Base-by-base conservation (phyloP, 2,888 invertebrate species). In the Eretmocerus hayati region DNA sequence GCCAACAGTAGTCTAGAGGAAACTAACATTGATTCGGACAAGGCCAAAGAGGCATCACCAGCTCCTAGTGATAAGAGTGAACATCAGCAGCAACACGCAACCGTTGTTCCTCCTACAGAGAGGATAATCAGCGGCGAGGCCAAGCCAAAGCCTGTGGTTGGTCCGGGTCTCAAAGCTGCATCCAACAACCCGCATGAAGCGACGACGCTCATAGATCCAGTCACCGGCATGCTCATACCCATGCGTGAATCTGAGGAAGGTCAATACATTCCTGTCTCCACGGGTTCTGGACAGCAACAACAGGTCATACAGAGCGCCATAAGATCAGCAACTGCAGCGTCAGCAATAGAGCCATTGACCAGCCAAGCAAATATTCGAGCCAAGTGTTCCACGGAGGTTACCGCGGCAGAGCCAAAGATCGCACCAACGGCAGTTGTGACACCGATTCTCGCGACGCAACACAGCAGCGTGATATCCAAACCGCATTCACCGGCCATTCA, bases 211-310 rank as follows among this genome's bases (percentile, higher is more conserved):
- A 84, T 86, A 36, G 87, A 87, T 70, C 85, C 86, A 1, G 84
- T 85, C 1, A 86, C 85, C 1, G 86, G 86, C 2, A 73, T 84
- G 58, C 71, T 87, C 26, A 83, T 81, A 48, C 81, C 83, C 0
- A 80, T 83, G 78, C 75, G 81, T 60, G 83, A 84, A 58, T 81
- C 81, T 40, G 85, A 84, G 62, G 85, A 85, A 62, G 81, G 81
- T 11, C 78, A 80, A 58, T 82, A 82, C 63, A 78, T 82, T 48
- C 81, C 83, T 2, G 74, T 81, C 20, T 74, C 75, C 1, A 62
- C 63, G 3, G 54, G 64, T 2, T 52, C 64, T 2, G 67, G 62
- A 11, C 59, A 61, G 31, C n/a, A n/a, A n/a, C n/a, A n/a, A n/a
- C n/a, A n/a, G n/a, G 43, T 54, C 20, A 49, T 57, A 13, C 53